Percentiles rank a stretch among this genome's conserved stretches.
Evolutionary conservation across 2,113 vertebrate species (phyloP).

Genomic region (Solea senegalensis): DNA sequence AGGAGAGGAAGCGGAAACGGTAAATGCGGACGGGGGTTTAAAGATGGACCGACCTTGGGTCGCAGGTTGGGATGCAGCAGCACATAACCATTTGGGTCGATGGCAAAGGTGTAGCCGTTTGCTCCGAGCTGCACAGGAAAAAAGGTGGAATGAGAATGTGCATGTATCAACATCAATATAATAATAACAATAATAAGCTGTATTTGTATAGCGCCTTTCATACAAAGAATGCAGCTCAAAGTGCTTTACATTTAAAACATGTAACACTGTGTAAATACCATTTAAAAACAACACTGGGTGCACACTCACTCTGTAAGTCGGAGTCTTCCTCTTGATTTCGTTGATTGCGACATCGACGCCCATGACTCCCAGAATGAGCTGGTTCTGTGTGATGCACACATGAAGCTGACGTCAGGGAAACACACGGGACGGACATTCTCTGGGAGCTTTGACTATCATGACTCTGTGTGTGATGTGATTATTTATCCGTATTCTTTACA

Average conservation of each 20-base stretch:
- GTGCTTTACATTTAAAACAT: no score
- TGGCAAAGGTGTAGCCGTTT: constrained; percentile 97
- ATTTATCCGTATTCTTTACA: constrained; percentile 26
- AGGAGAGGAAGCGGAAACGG: not conserved
- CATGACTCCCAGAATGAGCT: constrained; percentile 98
- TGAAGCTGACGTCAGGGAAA: not conserved
- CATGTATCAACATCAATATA: not conserved
- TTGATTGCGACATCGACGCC: constrained; percentile 95
- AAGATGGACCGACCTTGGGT: constrained; percentile 86
- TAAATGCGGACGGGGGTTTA: not conserved
- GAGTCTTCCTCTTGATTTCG: constrained; percentile 96
- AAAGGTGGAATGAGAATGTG: not conserved
- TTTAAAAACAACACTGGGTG: not conserved
- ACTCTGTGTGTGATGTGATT: constrained; percentile 50
- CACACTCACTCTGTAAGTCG: constrained; percentile 90
- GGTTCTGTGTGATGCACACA: constrained; percentile 84
- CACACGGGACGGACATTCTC: constrained; percentile 12
- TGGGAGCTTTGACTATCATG: constrained; percentile 35
- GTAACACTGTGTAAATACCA: no score
- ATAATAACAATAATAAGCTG: no score
- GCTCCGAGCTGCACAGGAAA: constrained; percentile 88
- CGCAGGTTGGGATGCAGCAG: constrained; percentile 96
- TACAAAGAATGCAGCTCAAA: no score
- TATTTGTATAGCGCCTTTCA: no score
- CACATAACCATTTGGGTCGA: constrained; percentile 97